A percentile compares a stretch with the other conserved stretches of the same genome.
Evolutionary conservation across 2,797 vertebrate genomes (phyloP).

Genomic region (Sebastes taczanowskii): DNA sequence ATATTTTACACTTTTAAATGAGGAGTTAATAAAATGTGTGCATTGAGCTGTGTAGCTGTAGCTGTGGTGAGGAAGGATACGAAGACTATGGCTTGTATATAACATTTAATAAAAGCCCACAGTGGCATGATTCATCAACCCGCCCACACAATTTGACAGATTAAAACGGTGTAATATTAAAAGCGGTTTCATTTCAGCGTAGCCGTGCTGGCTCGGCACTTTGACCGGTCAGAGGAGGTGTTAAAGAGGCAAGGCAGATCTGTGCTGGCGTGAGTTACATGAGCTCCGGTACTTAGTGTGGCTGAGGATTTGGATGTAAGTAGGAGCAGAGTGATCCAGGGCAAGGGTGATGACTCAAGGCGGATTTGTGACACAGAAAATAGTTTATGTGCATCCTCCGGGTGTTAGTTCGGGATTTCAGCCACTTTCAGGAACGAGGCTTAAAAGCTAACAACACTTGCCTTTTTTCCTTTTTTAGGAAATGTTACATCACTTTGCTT

Average conservation of each 20-base stretch:
- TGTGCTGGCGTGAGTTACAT: constrained; percentile 64
- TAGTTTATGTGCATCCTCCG: constrained; percentile 37
- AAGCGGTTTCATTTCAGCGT: constrained; percentile 50
- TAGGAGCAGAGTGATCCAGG: constrained; percentile 64
- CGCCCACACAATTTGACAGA: constrained; percentile 19
- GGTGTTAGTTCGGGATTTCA: constrained; percentile 17
- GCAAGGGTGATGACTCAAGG: constrained; percentile 55
- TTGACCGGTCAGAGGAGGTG: constrained; percentile 50
- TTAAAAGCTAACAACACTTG: background rate
- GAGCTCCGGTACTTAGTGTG: constrained; percentile 67
- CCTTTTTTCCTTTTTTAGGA: background rate
- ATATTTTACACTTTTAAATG: background rate
- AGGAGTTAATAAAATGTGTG: background rate
- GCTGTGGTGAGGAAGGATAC: background rate
- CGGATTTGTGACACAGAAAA: constrained; percentile 61
- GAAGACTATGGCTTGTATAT: background rate
- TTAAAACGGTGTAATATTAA: constrained; percentile 51
- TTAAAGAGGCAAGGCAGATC: constrained; percentile 73
- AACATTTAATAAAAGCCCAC: constrained; percentile 5
- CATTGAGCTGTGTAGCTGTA: background rate
- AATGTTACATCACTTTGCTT: background rate
- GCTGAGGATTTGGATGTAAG: constrained; percentile 67
- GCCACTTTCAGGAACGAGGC: background rate
- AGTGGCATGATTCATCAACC: constrained; percentile 8
- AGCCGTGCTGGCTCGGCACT: constrained; percentile 58